These are phyloP conservation scores for Nyctibius bracteatus DNA, from an alignment of 2,113 vertebrate species.

Conservation along the genomic window DNA sequence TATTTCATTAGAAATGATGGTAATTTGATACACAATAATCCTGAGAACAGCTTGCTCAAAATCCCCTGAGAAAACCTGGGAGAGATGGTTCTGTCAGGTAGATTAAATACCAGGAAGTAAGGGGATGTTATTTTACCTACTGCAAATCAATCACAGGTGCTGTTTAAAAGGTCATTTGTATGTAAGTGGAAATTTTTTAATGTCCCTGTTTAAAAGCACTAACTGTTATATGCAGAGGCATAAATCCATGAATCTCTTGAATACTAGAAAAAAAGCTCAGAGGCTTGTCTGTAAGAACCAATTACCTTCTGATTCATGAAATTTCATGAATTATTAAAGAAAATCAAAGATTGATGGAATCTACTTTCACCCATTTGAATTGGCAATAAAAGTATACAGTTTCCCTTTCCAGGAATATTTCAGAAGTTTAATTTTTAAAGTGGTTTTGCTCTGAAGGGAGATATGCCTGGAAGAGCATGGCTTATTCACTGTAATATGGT, in stretches of 20 bases:
- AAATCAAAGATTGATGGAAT: constrained; percentile 17
- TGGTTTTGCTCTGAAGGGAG: constrained; percentile 29
- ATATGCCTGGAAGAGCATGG: background rate
- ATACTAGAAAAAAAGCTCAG: background rate
- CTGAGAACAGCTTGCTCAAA: background rate
- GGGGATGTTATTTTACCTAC: background rate
- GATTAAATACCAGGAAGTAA: background rate
- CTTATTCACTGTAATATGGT: background rate
- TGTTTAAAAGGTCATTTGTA: constrained; percentile 45
- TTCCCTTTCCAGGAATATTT: background rate
- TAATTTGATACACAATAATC: constrained; percentile 20
- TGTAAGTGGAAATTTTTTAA: background rate
- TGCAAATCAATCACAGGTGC: background rate
- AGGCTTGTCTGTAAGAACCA: background rate
- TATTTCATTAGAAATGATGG: background rate
- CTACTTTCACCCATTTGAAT: background rate
- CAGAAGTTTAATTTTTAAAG: constrained; percentile 15
- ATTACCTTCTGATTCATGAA: background rate
- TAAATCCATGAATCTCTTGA: background rate
- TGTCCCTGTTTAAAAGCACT: background rate
- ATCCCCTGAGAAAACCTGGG: background rate
- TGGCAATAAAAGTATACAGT: background rate
- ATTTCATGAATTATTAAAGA: constrained; percentile 25
- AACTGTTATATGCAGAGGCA: background rate
- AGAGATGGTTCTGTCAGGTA: background rate